Evolutionary conservation across 2,797 vertebrate genomes (phyloP).

Genomic region (Lophotriccus pileatus): DNA sequence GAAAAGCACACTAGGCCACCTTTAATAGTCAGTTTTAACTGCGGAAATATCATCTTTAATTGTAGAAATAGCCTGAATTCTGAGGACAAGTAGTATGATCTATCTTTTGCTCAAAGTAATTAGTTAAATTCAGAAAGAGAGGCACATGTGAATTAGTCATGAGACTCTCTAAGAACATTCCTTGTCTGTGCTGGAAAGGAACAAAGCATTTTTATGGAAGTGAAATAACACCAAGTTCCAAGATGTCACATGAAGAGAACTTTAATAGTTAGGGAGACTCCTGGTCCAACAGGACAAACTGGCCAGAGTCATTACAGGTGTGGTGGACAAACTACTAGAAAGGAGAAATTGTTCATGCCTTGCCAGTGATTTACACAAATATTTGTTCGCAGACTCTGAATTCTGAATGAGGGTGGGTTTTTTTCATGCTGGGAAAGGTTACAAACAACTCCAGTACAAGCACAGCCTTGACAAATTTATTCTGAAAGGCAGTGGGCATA

Average conservation of each 20-base stretch:
- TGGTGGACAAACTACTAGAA: neutral
- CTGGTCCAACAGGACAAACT: neutral
- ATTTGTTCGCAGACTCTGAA: neutral
- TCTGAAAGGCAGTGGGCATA: neutral
- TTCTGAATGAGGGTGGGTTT: neutral
- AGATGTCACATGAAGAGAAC: neutral
- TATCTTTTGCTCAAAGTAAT: constrained; percentile 18
- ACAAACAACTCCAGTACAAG: neutral
- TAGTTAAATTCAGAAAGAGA: constrained; percentile 9
- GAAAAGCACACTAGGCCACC: neutral
- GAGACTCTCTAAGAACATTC: neutral
- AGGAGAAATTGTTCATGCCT: neutral
- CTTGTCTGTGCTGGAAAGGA: neutral
- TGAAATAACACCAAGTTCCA: neutral
- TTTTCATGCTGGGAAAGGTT: neutral
- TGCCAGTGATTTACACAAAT: neutral
- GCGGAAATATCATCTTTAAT: neutral
- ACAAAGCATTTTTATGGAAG: neutral
- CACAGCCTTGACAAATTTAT: constrained; percentile 25
- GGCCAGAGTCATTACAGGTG: neutral
- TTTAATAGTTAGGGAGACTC: neutral
- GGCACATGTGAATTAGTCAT: neutral
- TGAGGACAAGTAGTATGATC: neutral
- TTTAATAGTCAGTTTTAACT: constrained; percentile 16
- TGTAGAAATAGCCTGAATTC: constrained; percentile 19